Evolutionary conservation across 2,888 invertebrate species (phyloP).

Genomic region (Aphidoletes aphidimyza): DNA sequence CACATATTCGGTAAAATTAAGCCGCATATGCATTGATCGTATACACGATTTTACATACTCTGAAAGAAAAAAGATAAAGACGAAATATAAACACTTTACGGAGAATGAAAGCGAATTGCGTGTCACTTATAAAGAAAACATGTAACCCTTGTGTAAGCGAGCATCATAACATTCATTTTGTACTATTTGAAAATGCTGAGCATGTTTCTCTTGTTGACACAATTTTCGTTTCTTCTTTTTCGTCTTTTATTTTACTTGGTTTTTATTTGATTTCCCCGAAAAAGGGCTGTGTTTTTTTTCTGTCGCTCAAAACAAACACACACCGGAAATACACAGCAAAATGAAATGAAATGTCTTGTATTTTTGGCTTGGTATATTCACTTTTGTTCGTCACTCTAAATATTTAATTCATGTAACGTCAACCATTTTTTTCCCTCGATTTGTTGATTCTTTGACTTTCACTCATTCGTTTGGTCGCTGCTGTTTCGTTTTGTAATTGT

Average conservation of each 20-base stretch:
- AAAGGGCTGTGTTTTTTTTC: no score
- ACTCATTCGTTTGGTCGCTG: not conserved
- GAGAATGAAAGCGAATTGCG: not conserved
- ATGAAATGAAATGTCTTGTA: not conserved
- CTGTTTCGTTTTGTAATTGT: not conserved
- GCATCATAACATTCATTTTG: not conserved
- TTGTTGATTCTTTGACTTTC: conserved; percentile 2
- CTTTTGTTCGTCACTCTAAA: not conserved
- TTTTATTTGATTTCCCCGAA: not conserved
- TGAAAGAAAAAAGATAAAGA: not conserved
- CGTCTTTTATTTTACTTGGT: not conserved
- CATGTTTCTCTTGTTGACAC: conserved; percentile 17
- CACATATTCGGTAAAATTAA: conserved; percentile 29
- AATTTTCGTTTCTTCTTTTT: not conserved
- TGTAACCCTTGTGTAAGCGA: conserved; percentile 6
- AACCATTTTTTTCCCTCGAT: conserved; percentile 23
- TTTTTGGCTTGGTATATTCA: not conserved
- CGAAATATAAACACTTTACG: not conserved
- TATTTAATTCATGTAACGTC: conserved; percentile 34
- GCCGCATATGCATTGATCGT: not conserved
- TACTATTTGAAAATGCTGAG: conserved; percentile 39
- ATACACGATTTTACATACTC: not conserved
- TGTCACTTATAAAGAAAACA: not conserved
- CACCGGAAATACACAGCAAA: no score
- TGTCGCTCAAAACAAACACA: no score